A percentile compares a stretch with the other conserved stretches of the same genome.
Conservation (phyloP, 2,888 invertebrate genomes). For the Caenorhabditis drosophilae region DNA sequence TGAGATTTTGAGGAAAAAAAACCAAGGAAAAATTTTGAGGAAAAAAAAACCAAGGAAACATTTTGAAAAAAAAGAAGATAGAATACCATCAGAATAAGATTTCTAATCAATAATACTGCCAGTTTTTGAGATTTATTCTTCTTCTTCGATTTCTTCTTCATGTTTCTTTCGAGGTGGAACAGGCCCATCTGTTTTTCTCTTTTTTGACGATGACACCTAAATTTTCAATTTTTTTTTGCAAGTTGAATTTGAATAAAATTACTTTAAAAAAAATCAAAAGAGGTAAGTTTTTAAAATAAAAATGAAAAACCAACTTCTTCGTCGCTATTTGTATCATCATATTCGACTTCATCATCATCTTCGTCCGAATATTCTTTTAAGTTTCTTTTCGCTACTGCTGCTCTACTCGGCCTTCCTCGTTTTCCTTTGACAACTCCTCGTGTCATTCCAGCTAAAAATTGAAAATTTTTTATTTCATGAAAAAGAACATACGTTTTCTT, state of each 20-base stretch:
- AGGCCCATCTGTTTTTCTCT: slow-evolving; percentile 17
- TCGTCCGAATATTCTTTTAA: slow-evolving; percentile 47
- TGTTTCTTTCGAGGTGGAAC: slow-evolving; percentile 11
- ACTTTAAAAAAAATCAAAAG: slow-evolving; percentile 1
- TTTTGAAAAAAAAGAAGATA: background rate
- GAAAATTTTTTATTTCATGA: background rate
- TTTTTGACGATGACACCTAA: slow-evolving; percentile 12
- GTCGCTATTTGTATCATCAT: slow-evolving; percentile 50
- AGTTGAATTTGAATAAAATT: background rate
- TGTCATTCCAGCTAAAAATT: background rate
- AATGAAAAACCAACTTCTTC: slow-evolving; percentile 22
- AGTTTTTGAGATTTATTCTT: slow-evolving; percentile 2
- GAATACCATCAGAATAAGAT: background rate
- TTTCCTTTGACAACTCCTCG: slow-evolving; percentile 8
- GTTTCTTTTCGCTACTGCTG: slow-evolving; percentile 30
- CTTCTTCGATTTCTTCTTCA: slow-evolving; percentile 18
- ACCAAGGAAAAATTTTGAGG: background rate
- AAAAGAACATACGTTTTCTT: slow-evolving; percentile 20
- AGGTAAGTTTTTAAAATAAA: background rate
- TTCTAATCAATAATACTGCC: background rate
- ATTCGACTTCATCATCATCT: slow-evolving; percentile 50
- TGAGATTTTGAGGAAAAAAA: background rate
- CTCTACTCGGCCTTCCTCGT: slow-evolving; percentile 29
- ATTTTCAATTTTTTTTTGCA: too few species aligned
- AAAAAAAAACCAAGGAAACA: too few species aligned